Base-by-base conservation (phyloP, 2,888 invertebrate genomes). In the Amphipoea lucens region DNA sequence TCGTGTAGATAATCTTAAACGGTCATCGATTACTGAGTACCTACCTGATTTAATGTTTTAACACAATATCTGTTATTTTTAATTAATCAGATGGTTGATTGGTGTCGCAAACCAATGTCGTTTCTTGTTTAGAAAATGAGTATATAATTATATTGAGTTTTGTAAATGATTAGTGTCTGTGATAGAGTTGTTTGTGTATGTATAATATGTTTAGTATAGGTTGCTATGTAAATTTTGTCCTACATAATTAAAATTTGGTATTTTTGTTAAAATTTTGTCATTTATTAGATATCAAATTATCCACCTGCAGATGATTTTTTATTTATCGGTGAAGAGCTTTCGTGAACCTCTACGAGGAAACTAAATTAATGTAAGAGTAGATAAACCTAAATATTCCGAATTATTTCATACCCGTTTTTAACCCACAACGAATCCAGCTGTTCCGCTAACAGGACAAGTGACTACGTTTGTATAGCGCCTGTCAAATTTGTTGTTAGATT, bases 131-230 rank as follows among this genome's bases (percentile, higher is more conserved):
- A 80, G 81, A 78, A 78, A 86, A 74, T 77, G 65, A 70, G 66
- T 81, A 85, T 81, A 81, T 77, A 45, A 65, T 73, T 66, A 70
- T 82, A 78, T 77, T 89, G 79, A 84, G 82, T 82, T 86, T 85
- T 83, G 80, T 83, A 84, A 79, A 83, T 88, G 82, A 84, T 88
- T 89, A 87, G 88, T 90, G 85, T 89, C 91, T 92, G 92, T 91
- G 92, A 92, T 92, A 91, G 86, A 83, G 82, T 85, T 89, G 77
- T 89, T 86, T 86, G 76, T 84, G 81, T 83, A 81, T 88, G 80
- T 85, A 82, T 82, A 77, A 82, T 82, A 77, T 83, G 71, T 74
- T 83, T 82, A 84, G 66, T 82, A 81, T 81, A 81, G 79, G 79
- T 89, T 81, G 83, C 81, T 80, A 69, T 86, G 86, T 85, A 74